Evolutionary conservation across 2,113 vertebrate genomes (phyloP), one percentile per base, ranked within the genome.

Genomic region (Paracanthobrama guichenoti): DNA sequence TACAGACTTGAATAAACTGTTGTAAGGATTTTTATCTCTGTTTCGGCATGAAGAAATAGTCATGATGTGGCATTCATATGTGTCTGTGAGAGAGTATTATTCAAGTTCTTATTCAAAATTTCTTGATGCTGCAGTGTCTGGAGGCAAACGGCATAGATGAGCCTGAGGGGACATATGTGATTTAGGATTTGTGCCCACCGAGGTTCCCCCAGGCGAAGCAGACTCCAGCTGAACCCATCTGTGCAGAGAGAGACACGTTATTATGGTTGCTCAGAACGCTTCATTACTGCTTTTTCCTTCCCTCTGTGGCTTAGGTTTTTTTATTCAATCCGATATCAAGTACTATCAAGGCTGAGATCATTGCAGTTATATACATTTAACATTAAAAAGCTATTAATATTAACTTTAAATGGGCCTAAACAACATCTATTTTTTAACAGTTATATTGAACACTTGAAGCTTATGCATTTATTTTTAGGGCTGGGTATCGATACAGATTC

Each of bases 121-220:
- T 20, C 42, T 80, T 50, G 24, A 66, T 67, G 9, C 42, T 80
- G 59, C 60, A 5, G 42, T 80, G 16, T 80, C 60, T 80, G 26
- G 16, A 80, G 60, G 60, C 42, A 80, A 80, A 67, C 60, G 67
- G 60, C 44, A 20, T 42, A 28, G 44, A 66, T 80, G 60, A 24
- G 79, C 79, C 79, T 82, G 79, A 82, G 79, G 79, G 64, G 79
- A 71, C 79, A 82, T 82, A 22, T 81, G 79, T 82, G 79, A 82
- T 82, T 82, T 69, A 16, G 66, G 31, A 80, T 80, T 67, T 80
- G 60, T 80, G 78, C 60, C 78, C 44, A 31, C 60, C 24, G 26
- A 55, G 66, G 66, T 69, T 42, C 48, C 79, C 79, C 66, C 20
- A 71, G 79, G 79, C 79, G 1, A 82, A 71, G 48, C 79, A 71